Evolutionary conservation across 1,140 invertebrate genomes (phyloP).

Genomic region (Drepana arcuata): DNA sequence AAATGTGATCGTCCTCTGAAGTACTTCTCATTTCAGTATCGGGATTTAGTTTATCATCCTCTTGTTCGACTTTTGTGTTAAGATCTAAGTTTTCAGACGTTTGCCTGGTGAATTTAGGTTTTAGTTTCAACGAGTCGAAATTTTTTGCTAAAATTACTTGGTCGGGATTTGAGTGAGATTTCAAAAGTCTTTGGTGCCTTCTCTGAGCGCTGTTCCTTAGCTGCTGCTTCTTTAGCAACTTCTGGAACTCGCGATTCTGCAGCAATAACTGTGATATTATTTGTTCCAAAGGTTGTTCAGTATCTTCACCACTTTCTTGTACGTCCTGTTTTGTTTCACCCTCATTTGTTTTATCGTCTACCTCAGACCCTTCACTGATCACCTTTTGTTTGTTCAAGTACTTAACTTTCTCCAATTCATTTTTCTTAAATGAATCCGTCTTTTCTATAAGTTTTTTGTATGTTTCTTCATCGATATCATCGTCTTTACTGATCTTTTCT

Average conservation of each 20-base stretch:
- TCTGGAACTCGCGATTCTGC: constrained; percentile 88
- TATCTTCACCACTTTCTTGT: constrained; percentile 52
- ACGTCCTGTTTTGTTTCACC: constrained; percentile 25
- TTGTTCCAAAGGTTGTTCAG: constrained; percentile 78
- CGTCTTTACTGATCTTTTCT: constrained; percentile 50
- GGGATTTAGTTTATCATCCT: constrained; percentile 1
- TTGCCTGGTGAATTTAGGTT: constrained; percentile 66
- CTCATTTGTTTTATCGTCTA: constrained; percentile 36
- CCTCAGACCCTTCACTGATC: constrained; percentile 52
- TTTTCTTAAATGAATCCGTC: constrained; percentile 71
- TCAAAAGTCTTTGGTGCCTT: constrained; percentile 72
- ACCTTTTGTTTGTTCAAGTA: constrained; percentile 63
- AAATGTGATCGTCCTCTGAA: constrained; percentile 61
- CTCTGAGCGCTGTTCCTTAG: constrained; percentile 72
- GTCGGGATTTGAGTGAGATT: constrained; percentile 67
- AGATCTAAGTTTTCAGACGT: constrained; percentile 49
- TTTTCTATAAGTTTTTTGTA: constrained; percentile 68
- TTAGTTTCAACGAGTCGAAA: constrained; percentile 54
- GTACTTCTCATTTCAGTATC: constrained; percentile 2
- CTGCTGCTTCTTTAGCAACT: constrained; percentile 80
- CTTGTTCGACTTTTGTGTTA: constrained; percentile 1
- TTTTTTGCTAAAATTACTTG: constrained; percentile 43
- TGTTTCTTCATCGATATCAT: constrained; percentile 63
- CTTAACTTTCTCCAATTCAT: constrained; percentile 67
- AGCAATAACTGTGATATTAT: constrained; percentile 88